Evolutionary conservation across 2,888 invertebrate genomes (phyloP).

Genomic region (Lochmaea capreae): DNA sequence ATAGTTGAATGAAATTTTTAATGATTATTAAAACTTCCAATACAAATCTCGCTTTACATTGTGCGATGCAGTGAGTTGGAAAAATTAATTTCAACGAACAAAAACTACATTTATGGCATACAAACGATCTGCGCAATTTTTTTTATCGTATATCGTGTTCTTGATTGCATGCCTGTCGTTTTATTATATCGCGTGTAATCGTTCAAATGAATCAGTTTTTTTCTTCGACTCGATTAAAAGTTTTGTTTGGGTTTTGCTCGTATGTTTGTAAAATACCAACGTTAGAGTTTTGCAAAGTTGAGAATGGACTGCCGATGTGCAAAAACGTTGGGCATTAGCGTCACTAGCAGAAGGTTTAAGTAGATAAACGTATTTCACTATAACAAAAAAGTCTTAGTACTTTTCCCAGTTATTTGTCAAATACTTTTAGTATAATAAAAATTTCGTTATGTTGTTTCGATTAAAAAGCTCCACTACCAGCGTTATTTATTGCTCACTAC

Average conservation of each 20-base stretch:
- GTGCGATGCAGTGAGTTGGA: neutral
- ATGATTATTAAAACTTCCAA: neutral
- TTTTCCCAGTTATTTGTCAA: too few relatives aligned
- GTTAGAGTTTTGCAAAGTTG: neutral
- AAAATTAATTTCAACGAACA: constrained; percentile 1
- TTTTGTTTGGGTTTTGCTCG: neutral
- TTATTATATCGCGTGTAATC: neutral
- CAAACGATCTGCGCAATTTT: neutral
- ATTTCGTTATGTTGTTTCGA: too few relatives aligned
- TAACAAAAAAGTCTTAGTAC: too few relatives aligned
- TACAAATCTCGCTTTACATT: neutral
- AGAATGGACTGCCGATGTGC: too few relatives aligned
- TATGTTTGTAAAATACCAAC: neutral
- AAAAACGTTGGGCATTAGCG: too few relatives aligned
- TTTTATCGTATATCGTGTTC: neutral
- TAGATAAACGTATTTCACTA: too few relatives aligned
- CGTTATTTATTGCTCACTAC: too few relatives aligned
- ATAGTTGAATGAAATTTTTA: neutral
- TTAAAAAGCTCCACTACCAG: too few relatives aligned
- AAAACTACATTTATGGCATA: neutral
- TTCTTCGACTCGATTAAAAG: neutral
- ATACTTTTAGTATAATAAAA: too few relatives aligned
- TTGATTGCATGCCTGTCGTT: neutral
- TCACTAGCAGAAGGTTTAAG: too few relatives aligned
- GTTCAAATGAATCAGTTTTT: neutral